These are phyloP conservation scores for Nannoperca obscura DNA, from an alignment of 2,797 vertebrate genomes.

Conservation along the genomic window DNA sequence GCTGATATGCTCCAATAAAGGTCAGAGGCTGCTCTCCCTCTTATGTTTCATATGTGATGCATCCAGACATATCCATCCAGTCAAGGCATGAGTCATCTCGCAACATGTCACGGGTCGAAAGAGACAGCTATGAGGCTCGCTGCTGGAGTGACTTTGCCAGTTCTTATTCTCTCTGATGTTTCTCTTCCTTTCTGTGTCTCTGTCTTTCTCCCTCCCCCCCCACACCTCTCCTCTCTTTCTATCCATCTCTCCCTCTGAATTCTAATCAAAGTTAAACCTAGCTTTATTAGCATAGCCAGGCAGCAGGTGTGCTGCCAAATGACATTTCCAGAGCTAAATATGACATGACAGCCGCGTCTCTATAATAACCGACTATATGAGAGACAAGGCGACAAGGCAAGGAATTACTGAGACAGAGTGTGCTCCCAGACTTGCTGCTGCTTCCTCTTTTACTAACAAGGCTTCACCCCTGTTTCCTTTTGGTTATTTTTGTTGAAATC, in stretches of 20 bases:
- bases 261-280: slow-evolving; percentile 83
- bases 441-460: slow-evolving; percentile 81
- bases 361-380: slow-evolving; percentile 78
- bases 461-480: slow-evolving; percentile 74
- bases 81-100: slow-evolving; percentile 76
- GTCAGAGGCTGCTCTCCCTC: slow-evolving; percentile 72
- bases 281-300: slow-evolving; percentile 84
- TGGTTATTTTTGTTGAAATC: slow-evolving; percentile 78
- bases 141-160: slow-evolving; percentile 72
- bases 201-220: slow-evolving; percentile 14
- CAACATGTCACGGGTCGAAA: slow-evolving; percentile 77
- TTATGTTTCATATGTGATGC: slow-evolving; percentile 82
- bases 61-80: slow-evolving; percentile 81
- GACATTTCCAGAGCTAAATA: slow-evolving; percentile 83
- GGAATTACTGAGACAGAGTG: slow-evolving; percentile 80
- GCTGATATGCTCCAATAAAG: slow-evolving; percentile 78
- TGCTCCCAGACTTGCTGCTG: slow-evolving; percentile 63
- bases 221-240: slow-evolving; percentile 6
- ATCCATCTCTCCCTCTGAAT: slow-evolving; percentile 72
- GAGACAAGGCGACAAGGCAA: slow-evolving; percentile 78
- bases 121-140: slow-evolving; percentile 72
- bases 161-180: slow-evolving; percentile 73
- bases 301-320: slow-evolving; percentile 86
- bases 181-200: slow-evolving; percentile 41
- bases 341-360: slow-evolving; percentile 82